Conservation (phyloP, 2,113 vertebrate species). For the Thunnus maccoyii region DNA sequence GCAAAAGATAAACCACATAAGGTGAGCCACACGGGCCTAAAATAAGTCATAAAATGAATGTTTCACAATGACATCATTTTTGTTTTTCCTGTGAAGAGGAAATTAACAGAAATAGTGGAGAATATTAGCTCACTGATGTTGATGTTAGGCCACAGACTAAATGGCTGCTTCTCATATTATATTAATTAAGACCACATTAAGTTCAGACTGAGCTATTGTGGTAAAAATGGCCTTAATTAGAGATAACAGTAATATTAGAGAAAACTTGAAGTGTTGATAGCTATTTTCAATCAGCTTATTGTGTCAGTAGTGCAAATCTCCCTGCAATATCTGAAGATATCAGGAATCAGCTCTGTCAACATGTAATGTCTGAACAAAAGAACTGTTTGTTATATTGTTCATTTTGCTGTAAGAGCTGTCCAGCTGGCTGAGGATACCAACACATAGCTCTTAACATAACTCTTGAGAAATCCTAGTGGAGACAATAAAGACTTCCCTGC, state of each 20-base stretch:
- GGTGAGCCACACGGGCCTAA: no score
- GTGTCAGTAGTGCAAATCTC: background rate
- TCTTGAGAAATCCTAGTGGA: conserved; percentile 9
- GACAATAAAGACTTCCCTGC: background rate
- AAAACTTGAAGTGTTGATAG: background rate
- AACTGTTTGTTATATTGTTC: conserved; percentile 5
- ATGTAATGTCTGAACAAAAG: conserved; percentile 2
- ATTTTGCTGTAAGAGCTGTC: background rate
- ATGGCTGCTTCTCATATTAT: background rate
- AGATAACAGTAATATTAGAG: background rate
- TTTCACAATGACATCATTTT: conserved; percentile 6
- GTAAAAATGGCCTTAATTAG: background rate
- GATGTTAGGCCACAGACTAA: background rate
- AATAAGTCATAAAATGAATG: background rate
- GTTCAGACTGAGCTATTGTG: background rate
- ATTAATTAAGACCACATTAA: conserved; percentile 15
- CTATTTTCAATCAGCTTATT: background rate
- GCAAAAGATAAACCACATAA: no score
- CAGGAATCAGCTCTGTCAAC: conserved; percentile 3
- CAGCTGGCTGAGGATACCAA: conserved; percentile 15
- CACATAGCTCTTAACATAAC: conserved; percentile 6
- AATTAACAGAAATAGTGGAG: background rate
- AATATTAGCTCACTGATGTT: background rate
- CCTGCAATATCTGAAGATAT: background rate
- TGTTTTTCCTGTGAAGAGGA: background rate